Conservation (phyloP, 2,113 vertebrate genomes). For the Nibea albiflora region DNA sequence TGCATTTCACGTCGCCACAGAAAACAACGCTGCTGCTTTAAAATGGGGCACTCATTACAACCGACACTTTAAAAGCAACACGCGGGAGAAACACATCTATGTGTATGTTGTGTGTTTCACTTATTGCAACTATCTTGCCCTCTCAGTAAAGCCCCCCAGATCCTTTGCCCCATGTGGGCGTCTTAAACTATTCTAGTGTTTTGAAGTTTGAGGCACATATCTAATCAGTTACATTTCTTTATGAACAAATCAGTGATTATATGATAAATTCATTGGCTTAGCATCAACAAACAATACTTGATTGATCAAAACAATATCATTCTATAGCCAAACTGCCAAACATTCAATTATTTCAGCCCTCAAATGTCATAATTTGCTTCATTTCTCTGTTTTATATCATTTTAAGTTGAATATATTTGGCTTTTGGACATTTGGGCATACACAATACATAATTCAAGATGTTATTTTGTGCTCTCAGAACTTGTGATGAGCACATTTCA, state of each 20-base stretch:
- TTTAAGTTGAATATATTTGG: not conserved
- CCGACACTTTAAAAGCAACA: not conserved
- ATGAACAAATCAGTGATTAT: not conserved
- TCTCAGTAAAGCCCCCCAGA: not conserved
- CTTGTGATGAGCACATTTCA: not conserved
- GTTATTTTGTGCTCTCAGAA: not conserved
- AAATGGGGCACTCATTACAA: conserved; percentile 24
- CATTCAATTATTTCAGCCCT: not conserved
- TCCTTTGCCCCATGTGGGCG: conserved; percentile 1
- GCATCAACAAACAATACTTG: not conserved
- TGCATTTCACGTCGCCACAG: conserved; percentile 32
- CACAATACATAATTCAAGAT: not conserved
- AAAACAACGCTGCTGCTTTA: conserved; percentile 33
- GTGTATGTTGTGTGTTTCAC: not conserved
- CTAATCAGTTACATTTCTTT: not conserved
- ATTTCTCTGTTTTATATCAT: conserved; percentile 4
- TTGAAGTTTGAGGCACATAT: not conserved
- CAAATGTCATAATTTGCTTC: not conserved
- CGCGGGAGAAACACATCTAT: not conserved
- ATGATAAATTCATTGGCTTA: not conserved
- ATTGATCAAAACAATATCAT: not conserved
- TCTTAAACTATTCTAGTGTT: conserved; percentile 10
- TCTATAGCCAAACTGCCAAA: not conserved
- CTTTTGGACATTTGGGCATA: not conserved
- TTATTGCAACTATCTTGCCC: not conserved